These are phyloP conservation scores for Hydraecia micacea DNA, from an alignment of 2,888 invertebrate genomes.

Conservation along the genomic window DNA sequence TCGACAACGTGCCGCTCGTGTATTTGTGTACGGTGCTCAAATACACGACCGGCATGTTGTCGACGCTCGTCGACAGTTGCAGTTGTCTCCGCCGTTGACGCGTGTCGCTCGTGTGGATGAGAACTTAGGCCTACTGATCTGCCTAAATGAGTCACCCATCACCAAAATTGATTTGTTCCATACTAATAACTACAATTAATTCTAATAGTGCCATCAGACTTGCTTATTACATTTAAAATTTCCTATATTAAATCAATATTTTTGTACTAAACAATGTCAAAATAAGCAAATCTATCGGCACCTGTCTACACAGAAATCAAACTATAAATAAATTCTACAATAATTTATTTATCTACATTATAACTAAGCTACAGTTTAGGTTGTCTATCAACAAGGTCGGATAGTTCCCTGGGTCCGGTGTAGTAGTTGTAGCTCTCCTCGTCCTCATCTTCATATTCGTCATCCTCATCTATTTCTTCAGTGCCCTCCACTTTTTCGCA, in stretches of 20 bases:
- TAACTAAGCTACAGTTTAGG: constrained; percentile 39
- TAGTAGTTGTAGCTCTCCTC: constrained; percentile 58
- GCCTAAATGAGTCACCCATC: not conserved
- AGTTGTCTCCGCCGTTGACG: too few relatives aligned
- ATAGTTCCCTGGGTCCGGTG: constrained; percentile 67
- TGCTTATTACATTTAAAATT: not conserved
- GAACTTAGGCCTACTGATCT: not conserved
- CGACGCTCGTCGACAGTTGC: too few relatives aligned
- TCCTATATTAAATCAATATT: not conserved
- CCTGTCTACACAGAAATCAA: constrained; percentile 38
- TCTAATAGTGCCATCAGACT: constrained; percentile 2
- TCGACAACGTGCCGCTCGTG: too few relatives aligned
- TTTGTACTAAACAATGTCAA: not conserved
- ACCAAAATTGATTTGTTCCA: not conserved
- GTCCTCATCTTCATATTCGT: constrained; percentile 67
- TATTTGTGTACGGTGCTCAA: too few relatives aligned
- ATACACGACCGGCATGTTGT: too few relatives aligned
- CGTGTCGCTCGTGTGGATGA: too few relatives aligned
- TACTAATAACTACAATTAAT: constrained; percentile 6
- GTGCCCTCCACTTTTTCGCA: constrained; percentile 30
- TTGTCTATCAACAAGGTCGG: constrained; percentile 12
- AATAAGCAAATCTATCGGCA: constrained; percentile 3
- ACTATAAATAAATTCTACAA: constrained; percentile 42
- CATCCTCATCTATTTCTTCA: constrained; percentile 67
- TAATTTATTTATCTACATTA: constrained; percentile 50